Conservation (phyloP, 2,113 vertebrate species). For the Forbesichthys agassizii region DNA sequence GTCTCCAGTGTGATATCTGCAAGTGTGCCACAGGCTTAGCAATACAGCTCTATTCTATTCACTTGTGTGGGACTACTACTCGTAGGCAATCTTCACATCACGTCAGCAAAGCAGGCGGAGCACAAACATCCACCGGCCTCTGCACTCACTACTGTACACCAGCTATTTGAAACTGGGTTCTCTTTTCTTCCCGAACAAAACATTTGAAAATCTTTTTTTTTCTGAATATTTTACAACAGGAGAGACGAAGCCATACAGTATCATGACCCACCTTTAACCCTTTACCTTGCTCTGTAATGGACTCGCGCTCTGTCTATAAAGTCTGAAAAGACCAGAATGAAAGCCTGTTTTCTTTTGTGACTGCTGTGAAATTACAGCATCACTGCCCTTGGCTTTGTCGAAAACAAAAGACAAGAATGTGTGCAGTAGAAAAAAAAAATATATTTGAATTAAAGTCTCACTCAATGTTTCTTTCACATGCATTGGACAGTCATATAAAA, state of each 20-base stretch:
- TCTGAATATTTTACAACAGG: no score
- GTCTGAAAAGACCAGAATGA: constrained; percentile 38
- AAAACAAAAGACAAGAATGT: constrained; percentile 39
- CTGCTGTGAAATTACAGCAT: constrained; percentile 45
- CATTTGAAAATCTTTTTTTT: not conserved
- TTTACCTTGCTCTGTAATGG: constrained; percentile 32
- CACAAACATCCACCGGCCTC: no score
- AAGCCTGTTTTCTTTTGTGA: constrained; percentile 33
- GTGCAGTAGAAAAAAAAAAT: constrained; percentile 14
- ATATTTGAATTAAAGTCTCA: constrained; percentile 23
- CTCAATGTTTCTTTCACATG: constrained; percentile 4
- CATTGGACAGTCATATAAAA: constrained; percentile 6
- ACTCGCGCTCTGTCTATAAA: constrained; percentile 14
- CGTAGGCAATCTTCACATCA: no score
- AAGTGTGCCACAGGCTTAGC: no score
- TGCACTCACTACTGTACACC: no score
- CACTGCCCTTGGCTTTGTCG: constrained; percentile 42
- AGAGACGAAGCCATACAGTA: not conserved
- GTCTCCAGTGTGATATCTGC: no score
- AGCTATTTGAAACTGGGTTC: no score
- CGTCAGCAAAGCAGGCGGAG: no score
- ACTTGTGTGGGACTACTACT: no score
- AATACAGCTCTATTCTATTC: no score
- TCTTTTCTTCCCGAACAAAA: no score
- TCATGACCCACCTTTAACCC: constrained; percentile 20